Evolutionary conservation across 2,888 invertebrate genomes (phyloP).

Genomic region (Itoplectis maculator): DNA sequence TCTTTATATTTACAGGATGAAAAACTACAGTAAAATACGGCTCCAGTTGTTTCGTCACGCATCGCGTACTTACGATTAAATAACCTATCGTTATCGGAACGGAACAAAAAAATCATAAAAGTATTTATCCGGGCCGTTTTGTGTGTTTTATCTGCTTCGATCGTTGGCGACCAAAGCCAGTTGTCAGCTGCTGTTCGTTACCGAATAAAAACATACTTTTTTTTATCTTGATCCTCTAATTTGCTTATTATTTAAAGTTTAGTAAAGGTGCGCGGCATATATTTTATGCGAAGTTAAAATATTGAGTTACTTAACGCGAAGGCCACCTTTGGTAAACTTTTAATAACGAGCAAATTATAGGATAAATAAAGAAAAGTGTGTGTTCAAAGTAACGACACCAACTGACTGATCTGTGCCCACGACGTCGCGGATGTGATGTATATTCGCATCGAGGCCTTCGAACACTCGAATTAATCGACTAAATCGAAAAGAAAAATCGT

Average conservation of each 20-base stretch:
- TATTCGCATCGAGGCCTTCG: slow-evolving; percentile 15
- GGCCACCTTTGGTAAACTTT: too few relatives aligned
- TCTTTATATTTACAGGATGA: slow-evolving; percentile 68
- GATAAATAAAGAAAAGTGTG: too few relatives aligned
- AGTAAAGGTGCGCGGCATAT: too few relatives aligned
- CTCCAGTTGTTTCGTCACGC: slow-evolving; percentile 62
- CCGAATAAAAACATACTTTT: too few relatives aligned
- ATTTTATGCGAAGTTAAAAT: too few relatives aligned
- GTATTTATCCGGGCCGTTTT: slow-evolving; percentile 46
- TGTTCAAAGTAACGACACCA: too few relatives aligned
- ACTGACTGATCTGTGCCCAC: slow-evolving; percentile 21
- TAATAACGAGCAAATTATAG: too few relatives aligned
- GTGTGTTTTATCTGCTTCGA: slow-evolving; percentile 57
- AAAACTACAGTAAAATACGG: slow-evolving; percentile 68
- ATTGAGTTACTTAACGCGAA: too few relatives aligned
- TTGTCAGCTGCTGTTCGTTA: too few relatives aligned
- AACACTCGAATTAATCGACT: slow-evolving; percentile 35
- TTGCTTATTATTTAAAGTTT: too few relatives aligned
- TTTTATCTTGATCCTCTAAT: too few relatives aligned
- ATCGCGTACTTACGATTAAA: slow-evolving; percentile 59
- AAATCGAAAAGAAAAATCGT: slow-evolving; percentile 10
- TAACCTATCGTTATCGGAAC: slow-evolving; percentile 58
- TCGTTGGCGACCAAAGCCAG: slow-evolving; percentile 37
- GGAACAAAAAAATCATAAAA: slow-evolving; percentile 50
- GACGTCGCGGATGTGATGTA: slow-evolving; percentile 16